These are phyloP conservation scores for Megalops cyprinoides DNA, from an alignment of 2,797 vertebrate genomes.

Conservation along the genomic window DNA sequence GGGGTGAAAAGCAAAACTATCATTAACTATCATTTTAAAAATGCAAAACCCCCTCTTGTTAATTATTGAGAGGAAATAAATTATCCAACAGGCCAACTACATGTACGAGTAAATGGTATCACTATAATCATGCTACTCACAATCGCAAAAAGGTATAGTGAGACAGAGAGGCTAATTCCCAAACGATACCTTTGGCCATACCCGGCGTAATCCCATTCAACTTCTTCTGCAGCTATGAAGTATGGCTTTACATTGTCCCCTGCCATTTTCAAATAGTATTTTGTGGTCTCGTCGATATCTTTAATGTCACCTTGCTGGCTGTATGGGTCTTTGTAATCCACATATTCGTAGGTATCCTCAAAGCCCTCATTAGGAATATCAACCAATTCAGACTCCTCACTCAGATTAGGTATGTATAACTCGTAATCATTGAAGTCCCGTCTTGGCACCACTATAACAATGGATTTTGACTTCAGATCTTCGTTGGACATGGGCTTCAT, in stretches of 20 bases:
- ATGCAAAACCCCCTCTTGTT: too few species aligned
- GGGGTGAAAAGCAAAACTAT: too few species aligned
- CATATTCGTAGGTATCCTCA: slow-evolving; percentile 73
- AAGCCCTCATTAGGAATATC: slow-evolving; percentile 26
- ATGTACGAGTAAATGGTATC: too few species aligned
- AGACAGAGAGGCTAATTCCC: background rate
- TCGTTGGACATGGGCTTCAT: slow-evolving; percentile 50
- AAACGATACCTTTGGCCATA: slow-evolving; percentile 70
- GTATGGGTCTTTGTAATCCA: slow-evolving; percentile 86
- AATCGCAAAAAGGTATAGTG: background rate
- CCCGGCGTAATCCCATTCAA: slow-evolving; percentile 87
- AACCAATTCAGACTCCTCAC: slow-evolving; percentile 46
- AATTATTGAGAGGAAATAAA: too few species aligned
- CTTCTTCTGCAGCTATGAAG: slow-evolving; percentile 88
- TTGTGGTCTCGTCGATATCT: slow-evolving; percentile 72
- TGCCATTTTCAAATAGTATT: slow-evolving; percentile 74
- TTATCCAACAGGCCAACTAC: background rate
- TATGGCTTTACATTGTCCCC: slow-evolving; percentile 78
- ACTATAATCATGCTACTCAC: background rate
- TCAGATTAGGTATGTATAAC: slow-evolving; percentile 65
- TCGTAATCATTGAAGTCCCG: slow-evolving; percentile 82
- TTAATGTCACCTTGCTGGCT: slow-evolving; percentile 63
- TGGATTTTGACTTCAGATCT: slow-evolving; percentile 53
- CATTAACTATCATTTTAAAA: too few species aligned
- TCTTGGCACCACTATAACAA: slow-evolving; percentile 82